Percentiles rank a stretch among this genome's conserved stretches.
Evolutionary conservation across 35 echinoderm and acorn worm genomes (phyloP).

Genomic region (Apostichopus japonicus): DNA sequence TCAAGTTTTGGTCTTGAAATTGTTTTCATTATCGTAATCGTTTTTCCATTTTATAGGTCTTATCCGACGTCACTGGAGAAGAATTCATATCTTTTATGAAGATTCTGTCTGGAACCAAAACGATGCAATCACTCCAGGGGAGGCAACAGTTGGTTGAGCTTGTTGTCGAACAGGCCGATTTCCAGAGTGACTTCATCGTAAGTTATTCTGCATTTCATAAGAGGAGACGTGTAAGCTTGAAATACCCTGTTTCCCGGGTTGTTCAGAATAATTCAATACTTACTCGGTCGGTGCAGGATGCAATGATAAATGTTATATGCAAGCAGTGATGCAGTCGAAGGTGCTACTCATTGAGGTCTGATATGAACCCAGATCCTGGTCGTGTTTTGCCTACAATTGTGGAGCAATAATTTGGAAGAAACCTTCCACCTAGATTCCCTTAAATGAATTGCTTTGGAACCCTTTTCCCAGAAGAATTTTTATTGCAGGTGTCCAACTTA

Average conservation of each 20-base stretch:
- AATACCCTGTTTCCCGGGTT: background rate
- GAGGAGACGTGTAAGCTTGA: background rate
- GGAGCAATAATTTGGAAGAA: too few species aligned
- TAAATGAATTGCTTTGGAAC: too few species aligned
- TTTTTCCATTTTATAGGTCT: conserved; percentile 55
- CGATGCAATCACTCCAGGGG: conserved; percentile 84
- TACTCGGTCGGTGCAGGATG: too few species aligned
- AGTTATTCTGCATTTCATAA: background rate
- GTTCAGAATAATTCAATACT: too few species aligned
- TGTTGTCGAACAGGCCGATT: conserved; percentile 79
- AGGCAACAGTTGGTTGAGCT: conserved; percentile 82
- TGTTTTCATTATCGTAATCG: background rate
- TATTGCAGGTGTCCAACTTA: too few species aligned
- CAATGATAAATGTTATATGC: too few species aligned
- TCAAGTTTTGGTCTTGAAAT: background rate
- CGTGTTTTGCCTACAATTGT: too few species aligned
- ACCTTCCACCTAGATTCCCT: too few species aligned
- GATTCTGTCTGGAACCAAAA: conserved; percentile 67
- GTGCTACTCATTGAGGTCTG: too few species aligned
- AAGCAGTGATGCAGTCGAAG: too few species aligned
- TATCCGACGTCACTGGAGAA: conserved; percentile 89
- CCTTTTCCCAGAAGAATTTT: too few species aligned
- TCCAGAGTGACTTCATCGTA: conserved; percentile 81
- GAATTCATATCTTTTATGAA: conserved; percentile 96
- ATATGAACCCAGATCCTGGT: too few species aligned